Evolutionary conservation across 2,113 vertebrate genomes (phyloP).

Genomic region (Lethenteron reissneri): DNA sequence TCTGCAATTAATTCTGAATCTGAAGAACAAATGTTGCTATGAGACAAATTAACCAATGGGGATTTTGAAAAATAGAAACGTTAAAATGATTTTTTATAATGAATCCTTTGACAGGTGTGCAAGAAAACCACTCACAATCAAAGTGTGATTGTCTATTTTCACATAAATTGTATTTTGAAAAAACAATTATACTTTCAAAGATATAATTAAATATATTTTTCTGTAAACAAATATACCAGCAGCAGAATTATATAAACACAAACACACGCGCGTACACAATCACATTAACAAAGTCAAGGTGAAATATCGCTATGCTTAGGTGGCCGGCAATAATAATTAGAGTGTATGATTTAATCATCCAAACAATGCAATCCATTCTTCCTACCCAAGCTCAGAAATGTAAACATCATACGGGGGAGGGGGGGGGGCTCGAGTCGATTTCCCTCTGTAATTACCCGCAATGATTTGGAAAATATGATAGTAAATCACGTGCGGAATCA

Average conservation of each 20-base stretch:
- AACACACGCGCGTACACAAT: not conserved
- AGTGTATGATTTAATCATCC: conserved; percentile 1
- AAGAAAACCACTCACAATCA: too few species aligned
- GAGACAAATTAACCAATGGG: too few species aligned
- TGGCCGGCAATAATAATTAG: conserved; percentile 1
- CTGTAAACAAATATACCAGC: not conserved
- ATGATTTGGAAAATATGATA: conserved; percentile 99
- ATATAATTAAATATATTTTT: not conserved
- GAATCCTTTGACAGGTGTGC: too few species aligned
- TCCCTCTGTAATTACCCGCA: conserved; percentile 87
- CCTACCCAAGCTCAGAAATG: too few species aligned
- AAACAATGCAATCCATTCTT: conserved; percentile 1
- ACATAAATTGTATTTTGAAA: too few species aligned
- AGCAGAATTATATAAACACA: not conserved
- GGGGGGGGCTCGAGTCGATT: conserved; percentile 27
- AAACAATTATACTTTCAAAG: not conserved
- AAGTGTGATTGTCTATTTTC: too few species aligned
- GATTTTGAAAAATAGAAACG: too few species aligned
- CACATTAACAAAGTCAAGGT: not conserved
- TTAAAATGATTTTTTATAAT: too few species aligned
- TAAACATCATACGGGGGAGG: too few species aligned
- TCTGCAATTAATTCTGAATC: too few species aligned
- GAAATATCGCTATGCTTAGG: too few species aligned
- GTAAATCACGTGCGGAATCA: conserved; percentile 97
- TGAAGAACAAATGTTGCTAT: too few species aligned